Evolutionary conservation across 2,797 vertebrate species (phyloP).

Genomic region (Rhynchotus rufescens): DNA sequence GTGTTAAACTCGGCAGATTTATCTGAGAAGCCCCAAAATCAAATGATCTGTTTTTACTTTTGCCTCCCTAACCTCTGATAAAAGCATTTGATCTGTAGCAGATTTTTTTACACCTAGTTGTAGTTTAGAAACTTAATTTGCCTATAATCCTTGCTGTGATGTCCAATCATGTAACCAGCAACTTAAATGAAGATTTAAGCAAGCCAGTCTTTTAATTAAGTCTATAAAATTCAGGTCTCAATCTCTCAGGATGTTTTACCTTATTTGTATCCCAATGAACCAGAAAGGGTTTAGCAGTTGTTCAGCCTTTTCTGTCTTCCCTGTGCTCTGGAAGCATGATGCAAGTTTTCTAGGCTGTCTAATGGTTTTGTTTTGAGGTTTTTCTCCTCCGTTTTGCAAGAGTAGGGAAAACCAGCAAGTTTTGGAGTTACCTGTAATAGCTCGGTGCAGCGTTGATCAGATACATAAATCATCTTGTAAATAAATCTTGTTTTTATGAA

Average conservation of each 20-base stretch:
- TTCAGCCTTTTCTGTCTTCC: not conserved
- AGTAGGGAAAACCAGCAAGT: not conserved
- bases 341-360: not conserved
- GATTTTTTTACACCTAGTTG: not conserved
- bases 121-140: not conserved
- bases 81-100: rapidly evolving
- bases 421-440: not conserved
- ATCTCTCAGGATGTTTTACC: not conserved
- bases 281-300: not conserved
- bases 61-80: not conserved
- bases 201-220: not conserved
- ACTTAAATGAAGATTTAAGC: not conserved
- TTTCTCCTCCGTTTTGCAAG: not conserved
- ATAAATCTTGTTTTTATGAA: not conserved
- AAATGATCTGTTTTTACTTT: not conserved
- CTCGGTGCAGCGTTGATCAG: not conserved
- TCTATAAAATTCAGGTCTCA: not conserved
- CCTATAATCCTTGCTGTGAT: not conserved
- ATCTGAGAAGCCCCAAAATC: not conserved
- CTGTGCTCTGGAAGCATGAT: not conserved
- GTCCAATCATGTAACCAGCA: not conserved
- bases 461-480: not conserved
- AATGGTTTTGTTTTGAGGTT: not conserved
- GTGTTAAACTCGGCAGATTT: not conserved
- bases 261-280: not conserved